Evolutionary conservation across 2,888 invertebrate species (phyloP).

Genomic region (Gandaritis pyraliata): DNA sequence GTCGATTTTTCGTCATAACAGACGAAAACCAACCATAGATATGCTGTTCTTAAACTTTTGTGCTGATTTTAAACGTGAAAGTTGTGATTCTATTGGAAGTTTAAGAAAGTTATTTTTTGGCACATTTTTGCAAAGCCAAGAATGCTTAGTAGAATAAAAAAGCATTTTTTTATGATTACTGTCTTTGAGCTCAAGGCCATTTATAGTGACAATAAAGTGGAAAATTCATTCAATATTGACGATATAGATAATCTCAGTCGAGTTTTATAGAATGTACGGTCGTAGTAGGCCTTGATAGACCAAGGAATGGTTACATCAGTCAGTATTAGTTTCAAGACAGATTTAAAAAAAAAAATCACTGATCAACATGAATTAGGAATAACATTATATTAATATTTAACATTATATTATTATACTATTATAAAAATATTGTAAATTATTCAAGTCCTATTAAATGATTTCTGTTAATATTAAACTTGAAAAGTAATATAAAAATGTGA

Average conservation of each 20-base stretch:
- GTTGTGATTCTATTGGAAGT: background rate
- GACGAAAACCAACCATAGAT: background rate
- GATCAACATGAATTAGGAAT: too few species aligned
- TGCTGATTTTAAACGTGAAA: background rate
- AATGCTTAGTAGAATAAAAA: background rate
- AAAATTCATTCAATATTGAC: background rate
- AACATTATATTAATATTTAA: too few species aligned
- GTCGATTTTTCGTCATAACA: too few species aligned
- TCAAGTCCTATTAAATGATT: too few species aligned
- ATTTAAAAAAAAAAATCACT: constrained; percentile 4
- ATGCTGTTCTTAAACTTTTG: background rate
- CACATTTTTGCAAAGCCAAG: background rate
- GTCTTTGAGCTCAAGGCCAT: constrained; percentile 6
- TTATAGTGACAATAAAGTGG: background rate
- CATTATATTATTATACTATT: too few species aligned
- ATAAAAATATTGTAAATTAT: too few species aligned
- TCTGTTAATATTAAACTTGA: too few species aligned
- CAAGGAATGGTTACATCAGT: constrained; percentile 22
- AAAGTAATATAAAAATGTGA: too few species aligned
- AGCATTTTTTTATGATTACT: background rate
- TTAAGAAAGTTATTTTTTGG: background rate
- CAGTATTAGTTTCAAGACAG: background rate
- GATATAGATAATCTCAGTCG: constrained; percentile 25
- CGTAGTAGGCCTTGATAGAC: constrained; percentile 21
- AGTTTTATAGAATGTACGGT: constrained; percentile 14